Conservation (phyloP, 2,888 invertebrate species). For the Drosophila kuntzei region DNA sequence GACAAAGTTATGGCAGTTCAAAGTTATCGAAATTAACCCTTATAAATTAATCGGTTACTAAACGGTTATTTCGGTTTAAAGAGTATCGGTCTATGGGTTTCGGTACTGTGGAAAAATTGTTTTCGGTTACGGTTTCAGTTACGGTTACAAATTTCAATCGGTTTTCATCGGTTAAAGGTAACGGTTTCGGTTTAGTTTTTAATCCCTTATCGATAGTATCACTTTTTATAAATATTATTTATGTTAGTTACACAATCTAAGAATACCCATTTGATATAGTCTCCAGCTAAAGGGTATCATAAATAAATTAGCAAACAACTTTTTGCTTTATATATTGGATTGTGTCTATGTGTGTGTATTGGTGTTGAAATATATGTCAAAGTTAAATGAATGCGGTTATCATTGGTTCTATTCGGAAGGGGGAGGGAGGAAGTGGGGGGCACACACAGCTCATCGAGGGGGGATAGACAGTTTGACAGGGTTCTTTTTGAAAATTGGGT, state of each 20-base stretch:
- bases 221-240: background rate
- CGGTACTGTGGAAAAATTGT: too few relatives aligned
- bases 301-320: slow-evolving; percentile 18
- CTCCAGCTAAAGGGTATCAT: background rate
- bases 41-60: too few relatives aligned
- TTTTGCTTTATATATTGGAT: slow-evolving; percentile 5
- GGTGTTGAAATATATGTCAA: slow-evolving; percentile 44
- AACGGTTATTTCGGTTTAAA: too few relatives aligned
- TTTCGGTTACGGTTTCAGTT: too few relatives aligned
- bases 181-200: too few relatives aligned
- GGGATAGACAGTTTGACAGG: slow-evolving; percentile 47
- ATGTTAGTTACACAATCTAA: background rate
- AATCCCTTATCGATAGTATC: too few relatives aligned
- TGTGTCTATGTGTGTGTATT: slow-evolving; percentile 11
- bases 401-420: slow-evolving; percentile 3
- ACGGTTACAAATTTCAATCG: too few relatives aligned
- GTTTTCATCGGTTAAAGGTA: too few relatives aligned
- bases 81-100: too few relatives aligned
- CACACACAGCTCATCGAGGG: slow-evolving; percentile 4
- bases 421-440: background rate
- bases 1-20: too few relatives aligned
- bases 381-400: slow-evolving; percentile 57
- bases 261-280: background rate
- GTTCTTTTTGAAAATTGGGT: slow-evolving; percentile 63
- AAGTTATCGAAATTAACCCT: too few relatives aligned